These are phyloP conservation scores for Sebastes vulpes DNA, from an alignment of 2,797 vertebrate genomes.

Conservation along the genomic window DNA sequence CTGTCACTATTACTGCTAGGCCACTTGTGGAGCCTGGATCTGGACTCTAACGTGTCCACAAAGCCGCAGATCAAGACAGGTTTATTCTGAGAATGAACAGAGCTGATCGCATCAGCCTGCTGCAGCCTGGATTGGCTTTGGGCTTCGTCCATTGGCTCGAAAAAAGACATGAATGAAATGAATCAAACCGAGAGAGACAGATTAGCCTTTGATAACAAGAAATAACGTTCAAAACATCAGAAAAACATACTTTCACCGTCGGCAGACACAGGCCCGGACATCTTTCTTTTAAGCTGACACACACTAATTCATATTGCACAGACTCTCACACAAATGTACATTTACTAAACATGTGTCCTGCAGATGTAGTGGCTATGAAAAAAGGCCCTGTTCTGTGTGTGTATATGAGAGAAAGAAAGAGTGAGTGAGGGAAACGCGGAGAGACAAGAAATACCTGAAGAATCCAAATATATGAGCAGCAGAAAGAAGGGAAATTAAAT, in stretches of 20 bases:
- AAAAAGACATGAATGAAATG: conserved; percentile 37
- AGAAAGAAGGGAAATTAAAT: conserved; percentile 85
- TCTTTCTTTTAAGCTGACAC: conserved; percentile 66
- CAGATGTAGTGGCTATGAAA: conserved; percentile 78
- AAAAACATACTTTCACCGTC: conserved; percentile 66
- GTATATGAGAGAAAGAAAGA: conserved; percentile 22
- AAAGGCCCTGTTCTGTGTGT: conserved; percentile 60
- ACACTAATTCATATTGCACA: conserved; percentile 57
- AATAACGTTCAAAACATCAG: conserved; percentile 66
- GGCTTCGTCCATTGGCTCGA: conserved; percentile 48
- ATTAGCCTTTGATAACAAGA: conserved; percentile 69
- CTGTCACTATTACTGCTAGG: conserved; percentile 9
- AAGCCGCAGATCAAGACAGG: conserved; percentile 42
- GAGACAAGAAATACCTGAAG: conserved; percentile 81
- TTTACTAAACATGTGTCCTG: conserved; percentile 75
- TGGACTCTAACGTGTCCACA: conserved; percentile 25
- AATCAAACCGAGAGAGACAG: conserved; percentile 65
- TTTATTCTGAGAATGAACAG: conserved; percentile 63
- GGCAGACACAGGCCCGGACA: conserved; percentile 57
- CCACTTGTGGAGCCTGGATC: conserved; percentile 35
- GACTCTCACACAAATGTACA: conserved; percentile 55
- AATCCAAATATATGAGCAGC: conserved; percentile 81
- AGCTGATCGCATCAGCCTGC: conserved; percentile 48
- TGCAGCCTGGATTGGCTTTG: conserved; percentile 30
- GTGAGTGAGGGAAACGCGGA: conserved; percentile 49